Base-by-base conservation (phyloP, 2,113 vertebrate species). In the Talpa occidentalis region DNA sequence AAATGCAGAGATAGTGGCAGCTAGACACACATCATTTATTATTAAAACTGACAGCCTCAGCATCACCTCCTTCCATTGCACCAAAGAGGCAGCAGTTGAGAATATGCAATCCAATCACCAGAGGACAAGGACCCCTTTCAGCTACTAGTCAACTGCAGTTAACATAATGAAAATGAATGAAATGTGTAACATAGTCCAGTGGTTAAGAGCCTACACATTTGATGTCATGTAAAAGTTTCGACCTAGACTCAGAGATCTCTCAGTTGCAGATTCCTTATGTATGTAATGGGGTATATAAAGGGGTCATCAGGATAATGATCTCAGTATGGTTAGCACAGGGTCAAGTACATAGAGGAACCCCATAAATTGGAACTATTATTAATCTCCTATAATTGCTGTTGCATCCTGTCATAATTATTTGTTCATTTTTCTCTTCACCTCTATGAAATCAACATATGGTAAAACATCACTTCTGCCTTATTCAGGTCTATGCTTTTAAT, bases 391-490 rank as follows among this genome's bases (percentile, higher is more conserved):
- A 69, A 30, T 40, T 12, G 60, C 52, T 44, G 6, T 40, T 64
- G 78, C 24, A 90, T 24, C 74, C 37, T 60, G 66, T 37, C 52
- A n/a, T 67, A 66, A 21, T 66, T 30, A 62, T 22, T 47, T 64
- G 5, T 21, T 54, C 10, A 79, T 88, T 96, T 93, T 92, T 70
- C 26, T 92, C 28, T 76, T 88, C 52, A 10, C 11, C 32, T 84
- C 16, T 74, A 47, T 72, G 47, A 67, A 77, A 82, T 77, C 24
- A 74, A 85, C 15, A 69, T 66, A 42, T 26, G 66, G 73, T 6
- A 64, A 83, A 87, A n/a, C 40, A 78, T 11, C 37, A 42, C 28
- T 54, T 54, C 60, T 28, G 78, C 22, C 30, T 62, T 49, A 37
- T 30, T 69, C 47, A 42, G 28, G 11, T 70, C 40, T 62, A 5